phyloP scores from a whole-genome alignment of 35 echinoderm and acorn worm species.

The Apostichopus parvimensis region DNA sequence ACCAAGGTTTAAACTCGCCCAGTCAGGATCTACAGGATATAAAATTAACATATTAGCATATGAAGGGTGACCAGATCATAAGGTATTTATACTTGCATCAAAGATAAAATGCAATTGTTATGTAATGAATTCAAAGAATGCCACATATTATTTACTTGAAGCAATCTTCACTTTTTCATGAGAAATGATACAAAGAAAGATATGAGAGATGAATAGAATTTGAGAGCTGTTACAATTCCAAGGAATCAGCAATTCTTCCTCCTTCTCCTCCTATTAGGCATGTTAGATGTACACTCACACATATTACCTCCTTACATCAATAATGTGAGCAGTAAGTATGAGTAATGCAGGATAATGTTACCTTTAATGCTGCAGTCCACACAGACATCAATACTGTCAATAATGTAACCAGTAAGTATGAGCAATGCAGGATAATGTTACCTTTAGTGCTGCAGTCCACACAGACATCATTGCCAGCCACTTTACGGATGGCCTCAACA shows the following conservation, averaged over 20 bases:
- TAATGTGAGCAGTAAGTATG: too few species aligned
- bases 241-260: too few species aligned
- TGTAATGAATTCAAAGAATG: too few species aligned
- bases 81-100: neutral
- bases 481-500: constrained; percentile 87
- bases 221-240: too few species aligned
- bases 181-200: too few species aligned
- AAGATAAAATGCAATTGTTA: neutral
- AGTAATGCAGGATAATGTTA: neutral
- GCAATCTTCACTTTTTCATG: too few species aligned
- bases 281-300: too few species aligned
- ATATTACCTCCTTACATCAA: too few species aligned
- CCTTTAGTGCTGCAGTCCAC: constrained; percentile 85
- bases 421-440: neutral
- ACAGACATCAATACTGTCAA: constrained; percentile 76
- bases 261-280: too few species aligned
- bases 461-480: constrained; percentile 79
- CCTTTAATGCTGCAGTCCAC: constrained; percentile 83
- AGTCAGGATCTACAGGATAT: constrained; percentile 84
- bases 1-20: constrained; percentile 96
- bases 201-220: too few species aligned
- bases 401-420: constrained; percentile 25
- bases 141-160: too few species aligned
- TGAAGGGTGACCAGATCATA: too few species aligned
- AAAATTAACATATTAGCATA: neutral